These are phyloP conservation scores for Novumbra hubbsi DNA, from an alignment of 2,797 vertebrate genomes.

Conservation along the genomic window DNA sequence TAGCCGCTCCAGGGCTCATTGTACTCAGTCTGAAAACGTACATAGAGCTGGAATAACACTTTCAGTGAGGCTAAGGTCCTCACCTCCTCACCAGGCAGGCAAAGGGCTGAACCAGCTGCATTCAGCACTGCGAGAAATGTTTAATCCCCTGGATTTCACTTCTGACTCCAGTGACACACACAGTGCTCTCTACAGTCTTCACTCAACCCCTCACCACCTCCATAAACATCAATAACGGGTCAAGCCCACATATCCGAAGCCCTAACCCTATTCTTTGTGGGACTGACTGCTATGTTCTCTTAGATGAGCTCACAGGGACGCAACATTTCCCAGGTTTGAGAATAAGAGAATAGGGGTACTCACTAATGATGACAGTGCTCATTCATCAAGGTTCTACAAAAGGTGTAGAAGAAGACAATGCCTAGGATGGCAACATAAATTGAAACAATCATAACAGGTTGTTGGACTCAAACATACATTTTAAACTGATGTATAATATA, in stretches of 20 bases:
- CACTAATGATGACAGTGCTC: neutral
- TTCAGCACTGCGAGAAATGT: slow-evolving; percentile 30
- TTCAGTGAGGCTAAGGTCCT: slow-evolving; percentile 11
- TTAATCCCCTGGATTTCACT: slow-evolving; percentile 29
- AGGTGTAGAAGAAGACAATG: neutral
- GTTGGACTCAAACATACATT: too few species aligned
- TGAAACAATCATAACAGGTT: too few species aligned
- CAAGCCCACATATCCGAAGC: neutral
- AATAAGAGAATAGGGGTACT: neutral
- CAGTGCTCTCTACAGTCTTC: neutral
- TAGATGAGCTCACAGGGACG: neutral
- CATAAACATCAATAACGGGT: slow-evolving; percentile 26
- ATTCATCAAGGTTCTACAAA: neutral
- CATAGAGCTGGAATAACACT: slow-evolving; percentile 23
- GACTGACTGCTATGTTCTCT: slow-evolving; percentile 23
- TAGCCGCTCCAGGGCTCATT: slow-evolving; percentile 6
- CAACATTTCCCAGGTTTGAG: neutral
- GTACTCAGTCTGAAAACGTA: slow-evolving; percentile 2
- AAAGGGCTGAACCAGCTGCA: slow-evolving; percentile 2
- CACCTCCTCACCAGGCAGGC: neutral
- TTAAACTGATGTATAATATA: too few species aligned
- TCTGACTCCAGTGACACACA: slow-evolving; percentile 22
- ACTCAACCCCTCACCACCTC: slow-evolving; percentile 19
- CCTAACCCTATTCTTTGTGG: slow-evolving; percentile 8
- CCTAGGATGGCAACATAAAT: too few species aligned